Base-by-base conservation (phyloP, 2,888 invertebrate genomes). In the Aleiodes alternator region DNA sequence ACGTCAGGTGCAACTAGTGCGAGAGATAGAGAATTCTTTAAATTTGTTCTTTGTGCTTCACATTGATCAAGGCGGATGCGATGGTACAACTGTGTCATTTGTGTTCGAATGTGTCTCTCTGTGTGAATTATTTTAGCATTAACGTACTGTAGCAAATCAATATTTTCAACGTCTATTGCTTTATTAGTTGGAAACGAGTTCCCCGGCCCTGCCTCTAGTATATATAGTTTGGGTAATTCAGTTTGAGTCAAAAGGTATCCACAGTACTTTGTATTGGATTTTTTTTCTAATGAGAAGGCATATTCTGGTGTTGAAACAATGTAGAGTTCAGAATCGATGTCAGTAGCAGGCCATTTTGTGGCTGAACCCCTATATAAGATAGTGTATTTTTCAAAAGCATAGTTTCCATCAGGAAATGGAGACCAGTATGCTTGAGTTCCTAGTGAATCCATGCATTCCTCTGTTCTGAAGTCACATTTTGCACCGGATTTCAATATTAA, bases 61-160 rank as follows among this genome's bases (percentile, higher is more conserved):
- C 77, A 79, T 14, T 73, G 70, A 51, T 74, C 61, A 0, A 64
- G 55, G 4, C 78, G 50, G 6, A 78, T 69, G 57, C 73, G 69
- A 6, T 64, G 64, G 51, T 78, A 78, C 1, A 79, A n/a, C 0
- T 50, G n/a, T 0, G 53, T 64, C 6, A 79, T 48, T 55, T 76
- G 61, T n/a, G 51, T 66, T 34, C 76, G 48, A 29, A 76, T 72
- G 12, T 76, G 75, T 8, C 57, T 16, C 72, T 78, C 75, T 0
- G 72, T 57, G 48, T 74, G 76, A 7, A 79, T 66, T n/a, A 79
- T 72, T 48, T 79, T 78, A 0, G 76, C 68, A 29, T 79, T 79
- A 0, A 78, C 70, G 16, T 78, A 79, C 1, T 74, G 66, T 4
- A 78, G 72, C 1, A 77, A 48, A 14, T 79, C 77, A 38, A 77